Percentiles rank a stretch among this genome's conserved stretches.
phyloP scores from a whole-genome alignment of 2,797 vertebrate genomes.

The Potorous gilbertii region DNA sequence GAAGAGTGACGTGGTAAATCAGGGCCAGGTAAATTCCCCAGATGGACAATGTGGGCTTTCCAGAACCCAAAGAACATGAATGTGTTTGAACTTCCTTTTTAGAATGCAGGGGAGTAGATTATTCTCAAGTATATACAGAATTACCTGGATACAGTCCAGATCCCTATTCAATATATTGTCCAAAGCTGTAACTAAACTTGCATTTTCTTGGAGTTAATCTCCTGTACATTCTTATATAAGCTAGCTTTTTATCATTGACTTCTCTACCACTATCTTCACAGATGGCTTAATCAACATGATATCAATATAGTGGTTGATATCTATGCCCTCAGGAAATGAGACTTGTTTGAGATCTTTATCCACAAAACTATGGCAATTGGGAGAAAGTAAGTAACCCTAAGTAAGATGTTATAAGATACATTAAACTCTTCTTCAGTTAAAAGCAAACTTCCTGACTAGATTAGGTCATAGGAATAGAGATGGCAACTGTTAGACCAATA shows the following conservation, averaged over 20 bases:
- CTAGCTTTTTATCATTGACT: not conserved
- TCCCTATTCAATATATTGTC: not conserved
- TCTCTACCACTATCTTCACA: not conserved
- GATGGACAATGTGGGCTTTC: not conserved
- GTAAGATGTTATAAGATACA: not conserved
- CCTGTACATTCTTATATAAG: not conserved
- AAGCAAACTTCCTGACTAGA: not conserved
- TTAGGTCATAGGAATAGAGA: not conserved
- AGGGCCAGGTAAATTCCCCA: not conserved
- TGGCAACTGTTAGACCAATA: not conserved
- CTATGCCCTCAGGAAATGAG: not conserved
- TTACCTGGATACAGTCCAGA: not conserved
- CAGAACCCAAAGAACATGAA: not conserved
- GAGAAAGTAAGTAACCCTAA: not conserved
- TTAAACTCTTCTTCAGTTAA: not conserved
- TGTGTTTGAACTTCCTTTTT: not conserved
- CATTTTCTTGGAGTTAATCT: not conserved
- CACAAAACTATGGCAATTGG: not conserved
- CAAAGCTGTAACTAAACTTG: not conserved
- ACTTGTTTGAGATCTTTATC: not conserved
- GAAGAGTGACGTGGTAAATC: not conserved
- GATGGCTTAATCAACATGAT: not conserved
- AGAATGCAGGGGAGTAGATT: not conserved
- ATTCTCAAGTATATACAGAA: not conserved
- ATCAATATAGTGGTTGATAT: not conserved